Percentiles rank a stretch among this genome's conserved stretches.
These are phyloP conservation scores for Brachyistius frenatus DNA, from an alignment of 2,113 vertebrate genomes.

Conservation along the genomic window DNA sequence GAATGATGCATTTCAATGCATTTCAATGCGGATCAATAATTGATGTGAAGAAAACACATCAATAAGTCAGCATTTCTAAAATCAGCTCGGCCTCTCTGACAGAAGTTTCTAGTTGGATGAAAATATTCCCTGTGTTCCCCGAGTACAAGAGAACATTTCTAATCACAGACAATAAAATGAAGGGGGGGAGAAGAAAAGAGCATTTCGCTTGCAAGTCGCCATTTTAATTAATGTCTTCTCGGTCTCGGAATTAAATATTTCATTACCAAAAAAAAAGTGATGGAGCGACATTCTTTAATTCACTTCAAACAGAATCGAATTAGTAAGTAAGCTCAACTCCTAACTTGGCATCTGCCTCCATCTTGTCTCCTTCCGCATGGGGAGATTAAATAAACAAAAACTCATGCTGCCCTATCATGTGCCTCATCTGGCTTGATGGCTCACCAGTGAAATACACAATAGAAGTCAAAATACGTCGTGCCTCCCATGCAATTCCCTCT, in stretches of 20 bases:
- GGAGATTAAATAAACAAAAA: conserved; percentile 65
- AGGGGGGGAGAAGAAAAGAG: conserved; percentile 50
- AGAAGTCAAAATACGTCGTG: conserved; percentile 46
- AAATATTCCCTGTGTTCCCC: conserved; percentile 57
- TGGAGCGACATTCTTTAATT: conserved; percentile 75
- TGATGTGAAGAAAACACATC: conserved; percentile 64
- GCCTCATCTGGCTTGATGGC: conserved; percentile 37
- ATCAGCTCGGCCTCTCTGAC: conserved; percentile 42
- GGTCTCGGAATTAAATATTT: conserved; percentile 82
- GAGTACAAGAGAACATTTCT: conserved; percentile 50
- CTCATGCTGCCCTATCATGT: conserved; percentile 20
- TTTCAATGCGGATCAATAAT: conserved; percentile 63
- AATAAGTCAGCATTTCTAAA: conserved; percentile 72
- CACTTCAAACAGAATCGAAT: conserved; percentile 81
- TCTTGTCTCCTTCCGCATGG: conserved; percentile 53
- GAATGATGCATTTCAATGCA: conserved; percentile 54
- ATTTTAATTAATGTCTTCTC: conserved; percentile 77
- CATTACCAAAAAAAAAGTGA: conserved; percentile 77
- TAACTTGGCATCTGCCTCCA: conserved; percentile 66
- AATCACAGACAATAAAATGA: conserved; percentile 66
- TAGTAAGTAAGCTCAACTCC: conserved; percentile 60
- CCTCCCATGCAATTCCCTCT: conserved; percentile 22
- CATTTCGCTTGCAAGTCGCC: conserved; percentile 63
- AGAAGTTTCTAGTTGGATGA: conserved; percentile 48
- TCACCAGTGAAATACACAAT: conserved; percentile 35